Evolutionary conservation across 2,888 invertebrate genomes (phyloP).

Genomic region (Acleris sparsana): DNA sequence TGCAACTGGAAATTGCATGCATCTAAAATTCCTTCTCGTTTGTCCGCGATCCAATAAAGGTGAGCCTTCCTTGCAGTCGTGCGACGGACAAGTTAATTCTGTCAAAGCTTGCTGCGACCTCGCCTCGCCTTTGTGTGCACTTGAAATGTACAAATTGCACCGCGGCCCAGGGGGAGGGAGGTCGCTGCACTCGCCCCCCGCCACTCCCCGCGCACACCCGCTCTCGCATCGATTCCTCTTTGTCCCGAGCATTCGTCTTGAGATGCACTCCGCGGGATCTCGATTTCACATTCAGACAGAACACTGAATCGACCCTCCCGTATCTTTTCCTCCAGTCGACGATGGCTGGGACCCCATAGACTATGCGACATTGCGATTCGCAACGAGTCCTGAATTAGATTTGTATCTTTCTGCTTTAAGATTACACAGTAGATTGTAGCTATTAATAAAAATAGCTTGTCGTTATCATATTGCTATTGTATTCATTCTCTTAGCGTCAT

Average conservation of each 20-base stretch:
- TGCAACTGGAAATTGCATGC: constrained; percentile 42
- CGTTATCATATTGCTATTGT: constrained; percentile 14
- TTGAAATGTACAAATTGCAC: constrained; percentile 84
- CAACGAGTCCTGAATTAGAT: constrained; percentile 42
- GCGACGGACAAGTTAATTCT: constrained; percentile 81
- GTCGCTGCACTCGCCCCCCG: constrained; percentile 73
- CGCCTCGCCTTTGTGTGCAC: constrained; percentile 81
- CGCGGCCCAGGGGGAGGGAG: constrained; percentile 70
- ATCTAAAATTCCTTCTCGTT: constrained; percentile 58
- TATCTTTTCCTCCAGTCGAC: constrained; percentile 47
- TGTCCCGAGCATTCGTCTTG: constrained; percentile 79
- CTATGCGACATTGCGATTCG: constrained; percentile 43
- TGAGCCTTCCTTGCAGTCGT: constrained; percentile 64
- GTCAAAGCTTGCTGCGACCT: constrained; percentile 80
- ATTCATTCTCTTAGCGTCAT: not conserved
- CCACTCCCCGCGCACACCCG: constrained; percentile 64
- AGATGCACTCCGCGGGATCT: constrained; percentile 75
- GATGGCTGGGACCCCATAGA: constrained; percentile 24
- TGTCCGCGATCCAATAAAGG: constrained; percentile 73
- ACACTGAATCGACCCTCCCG: constrained; percentile 49
- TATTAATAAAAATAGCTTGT: constrained; percentile 30
- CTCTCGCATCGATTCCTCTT: constrained; percentile 80
- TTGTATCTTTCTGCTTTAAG: constrained; percentile 36
- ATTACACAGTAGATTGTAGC: constrained; percentile 37
- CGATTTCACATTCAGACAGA: constrained; percentile 71